These are phyloP conservation scores for Basileuterus tristriatus DNA, from an alignment of 2,797 vertebrate species.

Conservation along the genomic window DNA sequence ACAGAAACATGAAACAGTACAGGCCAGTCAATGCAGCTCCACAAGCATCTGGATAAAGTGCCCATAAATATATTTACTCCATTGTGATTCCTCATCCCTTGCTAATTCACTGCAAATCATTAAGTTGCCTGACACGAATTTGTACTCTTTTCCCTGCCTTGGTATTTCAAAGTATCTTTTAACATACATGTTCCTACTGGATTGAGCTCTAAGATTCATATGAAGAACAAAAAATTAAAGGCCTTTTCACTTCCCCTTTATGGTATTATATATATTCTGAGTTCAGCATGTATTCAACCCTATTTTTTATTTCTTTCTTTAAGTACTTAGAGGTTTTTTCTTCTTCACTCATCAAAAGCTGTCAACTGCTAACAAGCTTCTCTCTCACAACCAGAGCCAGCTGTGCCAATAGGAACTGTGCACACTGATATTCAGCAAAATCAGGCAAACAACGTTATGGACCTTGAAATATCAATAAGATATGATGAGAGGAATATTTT, in stretches of 20 bases:
- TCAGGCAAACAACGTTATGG: background rate
- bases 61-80: background rate
- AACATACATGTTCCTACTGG: background rate
- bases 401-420: background rate
- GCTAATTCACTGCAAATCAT: background rate
- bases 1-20: background rate
- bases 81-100: background rate
- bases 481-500: background rate
- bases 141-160: background rate
- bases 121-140: background rate
- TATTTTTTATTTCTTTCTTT: background rate
- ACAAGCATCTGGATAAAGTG: background rate
- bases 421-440: background rate
- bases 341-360: background rate
- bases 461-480: background rate
- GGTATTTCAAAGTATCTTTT: background rate
- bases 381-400: background rate
- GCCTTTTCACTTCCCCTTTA: background rate
- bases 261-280: background rate
- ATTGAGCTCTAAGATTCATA: background rate
- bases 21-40: background rate
- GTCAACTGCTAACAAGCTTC: background rate
- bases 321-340: background rate
- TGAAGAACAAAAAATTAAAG: background rate
- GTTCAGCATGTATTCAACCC: background rate